These are phyloP conservation scores for Agriopis marginaria DNA, from an alignment of 2,888 invertebrate genomes.

Conservation along the genomic window DNA sequence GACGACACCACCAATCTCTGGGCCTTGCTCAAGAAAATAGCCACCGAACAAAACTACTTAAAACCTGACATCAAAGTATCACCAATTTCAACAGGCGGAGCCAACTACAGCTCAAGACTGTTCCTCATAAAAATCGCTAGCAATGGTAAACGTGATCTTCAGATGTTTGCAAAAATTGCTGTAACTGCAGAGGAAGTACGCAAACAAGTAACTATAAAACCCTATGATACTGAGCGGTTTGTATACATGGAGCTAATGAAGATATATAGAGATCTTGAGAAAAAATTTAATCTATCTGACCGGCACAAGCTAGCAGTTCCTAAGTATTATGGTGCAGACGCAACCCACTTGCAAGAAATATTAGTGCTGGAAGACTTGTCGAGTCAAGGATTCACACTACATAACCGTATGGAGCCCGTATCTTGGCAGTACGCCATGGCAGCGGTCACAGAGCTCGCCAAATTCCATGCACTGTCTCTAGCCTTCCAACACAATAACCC, in stretches of 20 bases:
- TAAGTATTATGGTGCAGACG: slow-evolving; percentile 8
- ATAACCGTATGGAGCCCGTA: slow-evolving; percentile 8
- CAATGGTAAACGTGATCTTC: slow-evolving; percentile 11
- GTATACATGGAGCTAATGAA: slow-evolving; percentile 5
- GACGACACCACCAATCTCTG: slow-evolving; percentile 1
- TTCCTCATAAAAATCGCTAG: slow-evolving; percentile 1
- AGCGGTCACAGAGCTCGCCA: slow-evolving; percentile 19
- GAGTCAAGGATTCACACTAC: slow-evolving; percentile 1
- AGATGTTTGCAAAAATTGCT: slow-evolving; percentile 12
- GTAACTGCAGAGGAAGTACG: background rate
- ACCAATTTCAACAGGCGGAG: slow-evolving; percentile 13
- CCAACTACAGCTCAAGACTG: slow-evolving; percentile 34
- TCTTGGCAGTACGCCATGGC: slow-evolving; percentile 14
- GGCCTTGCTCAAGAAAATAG: slow-evolving; percentile 7
- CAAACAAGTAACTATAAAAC: background rate
- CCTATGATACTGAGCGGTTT: background rate
- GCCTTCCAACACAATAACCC: slow-evolving; percentile 6
- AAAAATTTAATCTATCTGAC: slow-evolving; percentile 4
- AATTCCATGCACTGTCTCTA: slow-evolving; percentile 19
- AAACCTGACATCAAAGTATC: slow-evolving; percentile 27
- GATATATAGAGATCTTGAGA: slow-evolving; percentile 11
- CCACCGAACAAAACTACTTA: slow-evolving; percentile 7
- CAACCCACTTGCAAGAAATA: slow-evolving; percentile 3
- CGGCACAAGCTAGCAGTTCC: slow-evolving; percentile 7
- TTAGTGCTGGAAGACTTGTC: slow-evolving; percentile 13